Evolutionary conservation across 37 sponge, comb jelly and placozoan species (phyloP).

Genomic region (Beroe ovata): DNA sequence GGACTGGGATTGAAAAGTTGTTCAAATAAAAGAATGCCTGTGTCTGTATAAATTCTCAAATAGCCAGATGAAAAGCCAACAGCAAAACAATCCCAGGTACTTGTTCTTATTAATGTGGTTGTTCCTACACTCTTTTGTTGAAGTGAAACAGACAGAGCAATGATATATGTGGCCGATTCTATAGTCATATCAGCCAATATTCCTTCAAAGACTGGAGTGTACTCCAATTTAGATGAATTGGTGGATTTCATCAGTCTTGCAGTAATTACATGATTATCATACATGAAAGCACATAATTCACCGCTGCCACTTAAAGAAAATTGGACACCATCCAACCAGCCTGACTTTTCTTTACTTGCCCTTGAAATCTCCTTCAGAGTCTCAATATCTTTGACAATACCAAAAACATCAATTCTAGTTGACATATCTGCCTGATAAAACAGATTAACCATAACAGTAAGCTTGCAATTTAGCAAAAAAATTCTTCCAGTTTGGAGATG

Average conservation of each 20-base stretch:
- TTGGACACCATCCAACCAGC: neutral
- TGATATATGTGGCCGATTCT: neutral
- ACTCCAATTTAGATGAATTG: neutral
- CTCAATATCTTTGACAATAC: neutral
- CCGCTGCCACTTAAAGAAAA: constrained; percentile 16
- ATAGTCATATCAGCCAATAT: constrained; percentile 3
- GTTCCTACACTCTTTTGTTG: constrained; percentile 51
- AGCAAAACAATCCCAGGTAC: constrained; percentile 50
- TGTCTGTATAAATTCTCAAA: constrained; percentile 34
- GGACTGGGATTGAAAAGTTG: constrained; percentile 37
- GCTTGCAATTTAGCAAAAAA: too few species aligned
- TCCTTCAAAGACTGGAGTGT: neutral
- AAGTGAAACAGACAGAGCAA: constrained; percentile 22
- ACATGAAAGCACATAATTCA: neutral
- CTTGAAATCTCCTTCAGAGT: neutral
- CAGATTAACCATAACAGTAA: too few species aligned
- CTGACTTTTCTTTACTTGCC: neutral
- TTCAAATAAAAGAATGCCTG: constrained; percentile 23
- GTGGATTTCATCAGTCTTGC: neutral
- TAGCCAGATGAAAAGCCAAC: constrained; percentile 48
- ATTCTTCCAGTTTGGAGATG: too few species aligned
- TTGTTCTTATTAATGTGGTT: constrained; percentile 19
- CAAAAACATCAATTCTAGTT: neutral
- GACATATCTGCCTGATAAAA: constrained; percentile 47
- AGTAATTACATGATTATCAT: neutral